Percentiles rank a stretch among this genome's conserved stretches.
Evolutionary conservation across 2,888 invertebrate genomes (phyloP).

Genomic region (Reticulitermes lucifugus): DNA sequence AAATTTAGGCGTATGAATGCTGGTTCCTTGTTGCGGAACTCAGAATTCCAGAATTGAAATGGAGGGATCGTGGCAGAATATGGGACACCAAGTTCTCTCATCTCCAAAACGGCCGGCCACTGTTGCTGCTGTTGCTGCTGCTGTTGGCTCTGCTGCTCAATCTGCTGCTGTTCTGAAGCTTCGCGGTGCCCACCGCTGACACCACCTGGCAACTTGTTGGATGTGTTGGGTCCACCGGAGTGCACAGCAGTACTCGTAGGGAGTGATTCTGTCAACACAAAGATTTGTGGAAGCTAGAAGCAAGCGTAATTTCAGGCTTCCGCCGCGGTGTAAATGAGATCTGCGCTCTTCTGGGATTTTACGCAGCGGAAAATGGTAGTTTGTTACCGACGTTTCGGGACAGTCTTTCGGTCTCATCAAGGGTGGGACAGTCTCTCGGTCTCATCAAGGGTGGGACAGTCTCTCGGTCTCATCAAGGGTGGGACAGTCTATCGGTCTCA

Average conservation of each 20-base stretch:
- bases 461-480: no score
- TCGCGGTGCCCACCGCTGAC: constrained; percentile 47
- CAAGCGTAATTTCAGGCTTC: no score
- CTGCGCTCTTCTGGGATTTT: no score
- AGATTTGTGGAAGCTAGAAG: no score
- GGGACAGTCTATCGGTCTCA: no score
- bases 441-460: no score
- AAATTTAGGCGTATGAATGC: constrained; percentile 90
- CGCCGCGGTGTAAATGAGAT: no score
- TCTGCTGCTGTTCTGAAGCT: constrained; percentile 65
- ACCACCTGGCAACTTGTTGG: constrained; percentile 41
- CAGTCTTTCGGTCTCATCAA: no score
- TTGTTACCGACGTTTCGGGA: no score
- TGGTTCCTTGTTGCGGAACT: constrained; percentile 91
- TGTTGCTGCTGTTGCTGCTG: constrained; percentile 70
- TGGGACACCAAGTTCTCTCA: constrained; percentile 85
- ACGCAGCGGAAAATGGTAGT: no score
- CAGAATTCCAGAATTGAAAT: constrained; percentile 94
- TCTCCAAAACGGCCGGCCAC: constrained; percentile 76
- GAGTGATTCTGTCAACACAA: constrained; percentile 74
- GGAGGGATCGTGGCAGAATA: constrained; percentile 88
- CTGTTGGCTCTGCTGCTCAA: constrained; percentile 69
- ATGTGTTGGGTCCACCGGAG: constrained; percentile 64
- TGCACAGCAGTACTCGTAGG: constrained; percentile 79
- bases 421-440: no score